Evolutionary conservation across 2,113 vertebrate genomes (phyloP).

Genomic region (Lanius collurio): DNA sequence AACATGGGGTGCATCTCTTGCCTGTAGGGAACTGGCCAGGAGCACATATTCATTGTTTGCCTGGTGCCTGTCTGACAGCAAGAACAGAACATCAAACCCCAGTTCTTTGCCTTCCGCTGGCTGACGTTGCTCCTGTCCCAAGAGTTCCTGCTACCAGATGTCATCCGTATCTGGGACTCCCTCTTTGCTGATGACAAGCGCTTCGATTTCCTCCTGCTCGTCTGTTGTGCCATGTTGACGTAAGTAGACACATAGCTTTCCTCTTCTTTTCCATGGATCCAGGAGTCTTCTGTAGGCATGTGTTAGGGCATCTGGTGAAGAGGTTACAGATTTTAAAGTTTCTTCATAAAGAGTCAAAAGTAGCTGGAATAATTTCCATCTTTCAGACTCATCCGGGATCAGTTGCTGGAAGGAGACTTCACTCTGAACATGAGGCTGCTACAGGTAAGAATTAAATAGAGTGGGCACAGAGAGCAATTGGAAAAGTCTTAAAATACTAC

Average conservation of each 20-base stretch:
- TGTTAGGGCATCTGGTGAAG: not conserved
- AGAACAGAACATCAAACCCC: conserved; percentile 98
- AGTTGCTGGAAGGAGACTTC: conserved; percentile 92
- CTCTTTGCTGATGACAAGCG: conserved; percentile 91
- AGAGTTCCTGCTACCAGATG: conserved; percentile 95
- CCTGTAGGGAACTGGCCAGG: not conserved
- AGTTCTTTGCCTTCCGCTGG: conserved; percentile 99
- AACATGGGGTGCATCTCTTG: not conserved
- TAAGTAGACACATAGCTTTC: conserved; percentile 65
- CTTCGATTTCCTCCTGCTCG: conserved; percentile 94
- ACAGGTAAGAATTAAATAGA: conserved; percentile 78
- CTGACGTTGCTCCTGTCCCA: conserved; percentile 94
- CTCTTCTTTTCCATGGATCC: not conserved
- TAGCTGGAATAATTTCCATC: not conserved
- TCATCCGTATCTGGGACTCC: conserved; percentile 98
- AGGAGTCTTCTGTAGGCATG: not conserved
- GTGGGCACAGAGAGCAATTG: not conserved
- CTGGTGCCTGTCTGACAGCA: conserved; percentile 77
- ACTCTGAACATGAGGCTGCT: conserved; percentile 95
- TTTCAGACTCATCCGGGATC: conserved; percentile 89
- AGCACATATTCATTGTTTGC: not conserved
- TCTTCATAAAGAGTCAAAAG: not conserved
- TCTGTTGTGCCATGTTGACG: conserved; percentile 96
- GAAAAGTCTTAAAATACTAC: not conserved
- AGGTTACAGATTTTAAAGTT: not conserved